Evolutionary conservation across 2,113 vertebrate genomes (phyloP).

Genomic region (Condylura cristata): DNA sequence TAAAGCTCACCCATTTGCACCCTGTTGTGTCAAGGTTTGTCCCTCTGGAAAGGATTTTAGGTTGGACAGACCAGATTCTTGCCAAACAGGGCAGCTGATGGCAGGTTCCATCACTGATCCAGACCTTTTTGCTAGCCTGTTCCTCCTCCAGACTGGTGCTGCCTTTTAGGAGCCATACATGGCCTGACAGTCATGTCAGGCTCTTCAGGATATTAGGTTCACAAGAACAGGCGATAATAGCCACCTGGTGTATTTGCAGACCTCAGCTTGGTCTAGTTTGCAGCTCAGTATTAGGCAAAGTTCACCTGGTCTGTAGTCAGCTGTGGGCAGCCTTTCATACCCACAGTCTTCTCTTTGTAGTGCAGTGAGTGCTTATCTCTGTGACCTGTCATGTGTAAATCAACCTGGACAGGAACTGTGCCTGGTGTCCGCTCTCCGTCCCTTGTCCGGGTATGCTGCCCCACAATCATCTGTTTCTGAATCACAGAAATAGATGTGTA

Average conservation of each 20-base stretch:
- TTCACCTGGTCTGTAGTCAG: background rate
- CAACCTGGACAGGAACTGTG: background rate
- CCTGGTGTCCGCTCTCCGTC: background rate
- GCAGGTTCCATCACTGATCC: rapidly evolving
- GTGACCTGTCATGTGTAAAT: too few species aligned
- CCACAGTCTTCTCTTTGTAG: background rate
- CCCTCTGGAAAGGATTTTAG: background rate
- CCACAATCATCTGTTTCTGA: background rate
- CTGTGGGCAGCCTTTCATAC: background rate
- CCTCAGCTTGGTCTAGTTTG: background rate
- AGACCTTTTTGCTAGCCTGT: background rate
- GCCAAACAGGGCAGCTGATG: background rate
- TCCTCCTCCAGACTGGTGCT: background rate
- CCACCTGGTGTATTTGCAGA: background rate
- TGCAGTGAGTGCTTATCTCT: background rate
- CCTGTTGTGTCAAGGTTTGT: background rate
- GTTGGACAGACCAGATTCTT: rapidly evolving
- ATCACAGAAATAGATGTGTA: background rate
- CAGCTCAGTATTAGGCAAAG: background rate
- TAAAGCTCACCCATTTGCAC: background rate
- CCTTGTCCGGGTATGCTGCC: background rate
- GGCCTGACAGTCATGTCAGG: background rate
- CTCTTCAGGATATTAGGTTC: background rate
- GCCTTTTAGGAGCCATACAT: background rate
- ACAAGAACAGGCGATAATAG: background rate